Base-by-base conservation (phyloP, 2,888 invertebrate genomes). In the Cyclophora punctaria region DNA sequence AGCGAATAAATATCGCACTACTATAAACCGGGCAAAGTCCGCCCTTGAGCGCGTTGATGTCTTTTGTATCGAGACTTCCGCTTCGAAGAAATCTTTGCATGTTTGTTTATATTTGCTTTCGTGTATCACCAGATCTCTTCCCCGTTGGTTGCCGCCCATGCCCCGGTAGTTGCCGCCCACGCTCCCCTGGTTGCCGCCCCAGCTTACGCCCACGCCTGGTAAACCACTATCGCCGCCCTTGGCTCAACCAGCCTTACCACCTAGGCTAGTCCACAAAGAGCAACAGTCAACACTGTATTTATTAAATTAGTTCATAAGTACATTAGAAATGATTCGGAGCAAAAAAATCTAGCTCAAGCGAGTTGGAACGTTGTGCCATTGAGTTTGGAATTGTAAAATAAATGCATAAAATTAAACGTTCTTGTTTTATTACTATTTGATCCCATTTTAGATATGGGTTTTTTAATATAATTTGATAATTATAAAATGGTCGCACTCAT, bases 281-380 rank as follows among this genome's bases (percentile, higher is more conserved):
- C 83, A 85, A 83, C 85, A 86, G 82, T 85, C 82, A 84, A 77
- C 62, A 55, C 56, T 56, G 62, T 78, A 77, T 77, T 73, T 76
- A 80, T 79, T 70, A 67, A 57, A 59, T 71, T 61, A 49, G 52
- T 74, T 71, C 73, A 67, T 58, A 51, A 55, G 66, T 62, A 71
- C 67, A 61, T 20, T 20, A 20, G 20, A 20, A 20, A 66, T 57
- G 52, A 70, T 72, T 37, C 67, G 59, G 64, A 69, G 66, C 66
- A 67, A 68, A 71, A 37, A 61, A 44, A 50, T 64, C 64, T 64
- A 60, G 67, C 73, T 74, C 67, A 51, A 45, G 56, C 48, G 64
- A 70, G 69, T 70, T 71, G 62, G 69, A 75, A 66, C 62, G 65
- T 70, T 77, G 72, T 75, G 69, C 70, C 66, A 66, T 69, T 60